A percentile compares a stretch with the other conserved stretches of the same genome.
These are phyloP conservation scores for Phyllostomus discolor DNA, from an alignment of 2,113 vertebrate genomes.

Conservation along the genomic window DNA sequence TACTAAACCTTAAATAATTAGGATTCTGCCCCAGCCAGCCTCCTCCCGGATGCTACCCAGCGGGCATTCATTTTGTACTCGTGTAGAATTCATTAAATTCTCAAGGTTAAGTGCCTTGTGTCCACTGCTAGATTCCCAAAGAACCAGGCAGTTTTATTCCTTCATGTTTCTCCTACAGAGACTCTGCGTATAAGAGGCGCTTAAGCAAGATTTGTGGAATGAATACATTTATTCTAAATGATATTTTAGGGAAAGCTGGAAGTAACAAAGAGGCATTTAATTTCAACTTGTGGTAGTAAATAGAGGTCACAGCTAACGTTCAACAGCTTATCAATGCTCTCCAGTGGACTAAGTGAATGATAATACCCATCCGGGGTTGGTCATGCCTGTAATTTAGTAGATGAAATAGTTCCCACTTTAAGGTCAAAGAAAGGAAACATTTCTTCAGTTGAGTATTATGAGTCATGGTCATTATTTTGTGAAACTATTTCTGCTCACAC, in stretches of 20 bases:
- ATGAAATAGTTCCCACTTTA: neutral
- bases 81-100: neutral
- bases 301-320: neutral
- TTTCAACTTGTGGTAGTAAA: neutral
- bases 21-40: neutral
- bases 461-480: neutral
- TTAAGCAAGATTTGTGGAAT: conserved; percentile 26
- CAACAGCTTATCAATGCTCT: neutral
- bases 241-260: conserved; percentile 9
- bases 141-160: neutral
- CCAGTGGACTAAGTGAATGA: neutral
- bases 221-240: neutral
- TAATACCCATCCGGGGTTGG: neutral
- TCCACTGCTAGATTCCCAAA: neutral
- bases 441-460: neutral
- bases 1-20: neutral
- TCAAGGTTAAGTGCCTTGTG: conserved; percentile 3
- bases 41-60: neutral
- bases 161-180: neutral
- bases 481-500: neutral
- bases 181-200: neutral
- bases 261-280: neutral
- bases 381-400: neutral
- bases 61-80: neutral
- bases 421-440: neutral